Evolutionary conservation across 1,140 invertebrate species (phyloP).

Genomic region (Zaprionus nigranus): DNA sequence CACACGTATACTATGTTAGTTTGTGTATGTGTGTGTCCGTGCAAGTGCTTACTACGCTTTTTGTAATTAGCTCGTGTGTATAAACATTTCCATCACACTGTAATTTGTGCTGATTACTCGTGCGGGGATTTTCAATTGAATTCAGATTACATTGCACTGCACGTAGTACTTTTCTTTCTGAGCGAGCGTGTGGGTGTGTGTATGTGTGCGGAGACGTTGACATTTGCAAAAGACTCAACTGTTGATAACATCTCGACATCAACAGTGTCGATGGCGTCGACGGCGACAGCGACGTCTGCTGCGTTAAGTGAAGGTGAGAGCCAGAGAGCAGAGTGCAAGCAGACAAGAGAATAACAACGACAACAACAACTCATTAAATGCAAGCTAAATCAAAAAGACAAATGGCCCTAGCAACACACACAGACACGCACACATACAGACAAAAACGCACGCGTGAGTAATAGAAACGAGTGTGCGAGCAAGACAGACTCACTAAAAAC

Average conservation of each 20-base stretch:
- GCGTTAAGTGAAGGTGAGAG: conserved; percentile 36
- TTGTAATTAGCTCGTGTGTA: conserved; percentile 50
- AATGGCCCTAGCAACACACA: conserved; percentile 30
- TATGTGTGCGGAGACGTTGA: conserved; percentile 19
- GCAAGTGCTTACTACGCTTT: conserved; percentile 24
- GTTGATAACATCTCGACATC: conserved; percentile 74
- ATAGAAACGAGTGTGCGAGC: conserved; percentile 17
- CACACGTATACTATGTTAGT: not conserved
- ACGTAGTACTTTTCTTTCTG: not conserved
- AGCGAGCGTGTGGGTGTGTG: no score
- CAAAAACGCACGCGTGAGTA: conserved; percentile 17
- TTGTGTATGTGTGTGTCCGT: not conserved
- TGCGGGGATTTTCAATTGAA: conserved; percentile 63
- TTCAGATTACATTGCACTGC: conserved; percentile 50
- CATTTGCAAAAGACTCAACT: conserved; percentile 34
- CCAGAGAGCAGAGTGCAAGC: conserved; percentile 34
- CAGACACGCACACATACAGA: not conserved
- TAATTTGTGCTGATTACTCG: conserved; percentile 59
- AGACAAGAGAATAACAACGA: conserved; percentile 7
- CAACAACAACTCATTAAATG: conserved; percentile 38
- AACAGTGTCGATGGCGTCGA: conserved; percentile 20
- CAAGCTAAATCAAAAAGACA: conserved; percentile 32
- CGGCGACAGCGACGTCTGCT: conserved; percentile 20
- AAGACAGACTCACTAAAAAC: conserved; percentile 6
- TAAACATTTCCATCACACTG: conserved; percentile 40